Percentiles rank a stretch among this genome's conserved stretches.
phyloP scores from a whole-genome alignment of 2,888 invertebrate genomes.

The Synanthedon myopaeformis region DNA sequence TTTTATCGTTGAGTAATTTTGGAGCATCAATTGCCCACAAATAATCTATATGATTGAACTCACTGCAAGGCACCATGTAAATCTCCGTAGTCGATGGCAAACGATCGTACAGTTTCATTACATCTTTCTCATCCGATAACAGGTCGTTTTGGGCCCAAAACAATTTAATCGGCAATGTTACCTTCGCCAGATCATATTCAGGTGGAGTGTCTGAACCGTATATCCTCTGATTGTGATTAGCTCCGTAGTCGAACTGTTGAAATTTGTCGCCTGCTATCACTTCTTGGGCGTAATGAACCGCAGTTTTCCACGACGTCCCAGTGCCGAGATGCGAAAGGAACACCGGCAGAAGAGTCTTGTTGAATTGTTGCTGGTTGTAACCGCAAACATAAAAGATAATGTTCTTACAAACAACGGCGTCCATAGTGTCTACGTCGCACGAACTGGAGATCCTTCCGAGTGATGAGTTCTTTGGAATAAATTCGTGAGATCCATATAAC shows the following conservation, averaged over 20 bases:
- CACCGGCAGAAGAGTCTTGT: conserved; percentile 76
- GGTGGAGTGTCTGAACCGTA: conserved; percentile 73
- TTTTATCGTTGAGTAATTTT: conserved; percentile 65
- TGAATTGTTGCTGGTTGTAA: conserved; percentile 75
- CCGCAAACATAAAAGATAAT: conserved; percentile 79
- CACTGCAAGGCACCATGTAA: conserved; percentile 67
- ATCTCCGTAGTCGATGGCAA: conserved; percentile 58
- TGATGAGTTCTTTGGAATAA: conserved; percentile 75
- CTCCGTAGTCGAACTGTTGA: conserved; percentile 78
- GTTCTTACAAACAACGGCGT: conserved; percentile 75
- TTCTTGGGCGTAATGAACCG: conserved; percentile 77
- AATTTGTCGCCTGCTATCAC: conserved; percentile 65
- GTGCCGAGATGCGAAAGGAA: conserved; percentile 79
- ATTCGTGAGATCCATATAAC: conserved; percentile 76
- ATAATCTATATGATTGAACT: conserved; percentile 82
- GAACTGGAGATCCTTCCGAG: conserved; percentile 68
- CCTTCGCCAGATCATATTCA: conserved; percentile 70
- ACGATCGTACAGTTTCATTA: conserved; percentile 51
- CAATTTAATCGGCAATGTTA: conserved; percentile 72
- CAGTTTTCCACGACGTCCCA: conserved; percentile 80
- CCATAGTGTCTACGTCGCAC: conserved; percentile 64
- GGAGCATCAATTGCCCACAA: conserved; percentile 74
- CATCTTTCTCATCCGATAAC: conserved; percentile 75
- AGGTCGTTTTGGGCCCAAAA: conserved; percentile 79
- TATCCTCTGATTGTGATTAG: conserved; percentile 56